A percentile compares a stretch with the other conserved stretches of the same genome.
phyloP scores from a whole-genome alignment of 2,888 invertebrate genomes.

The Cryptus armator region DNA sequence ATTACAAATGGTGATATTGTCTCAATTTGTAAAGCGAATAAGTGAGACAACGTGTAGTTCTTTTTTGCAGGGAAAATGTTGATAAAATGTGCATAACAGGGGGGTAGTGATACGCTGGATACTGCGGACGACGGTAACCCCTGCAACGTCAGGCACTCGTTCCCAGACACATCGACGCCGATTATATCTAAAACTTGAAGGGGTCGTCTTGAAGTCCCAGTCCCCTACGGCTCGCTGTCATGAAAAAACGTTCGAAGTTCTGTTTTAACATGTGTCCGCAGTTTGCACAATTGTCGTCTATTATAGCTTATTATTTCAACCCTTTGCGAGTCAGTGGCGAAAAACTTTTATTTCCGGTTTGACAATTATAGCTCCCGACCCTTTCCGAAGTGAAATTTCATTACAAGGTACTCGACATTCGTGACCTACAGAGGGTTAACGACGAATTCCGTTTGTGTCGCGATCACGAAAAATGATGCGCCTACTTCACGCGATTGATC shows the following conservation, averaged over 20 bases:
- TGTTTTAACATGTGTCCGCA: background rate
- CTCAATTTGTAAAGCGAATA: conserved; percentile 11
- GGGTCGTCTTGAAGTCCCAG: background rate
- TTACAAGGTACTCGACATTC: background rate
- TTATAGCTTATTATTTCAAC: background rate
- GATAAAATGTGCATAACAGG: conserved; percentile 1
- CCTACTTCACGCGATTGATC: conserved; percentile 48
- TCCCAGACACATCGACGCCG: conserved; percentile 52
- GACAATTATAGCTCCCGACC: background rate
- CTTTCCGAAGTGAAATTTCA: background rate
- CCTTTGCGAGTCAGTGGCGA: background rate
- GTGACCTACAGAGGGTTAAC: background rate
- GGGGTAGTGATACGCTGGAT: background rate
- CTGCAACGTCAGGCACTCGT: conserved; percentile 52
- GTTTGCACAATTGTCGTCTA: background rate
- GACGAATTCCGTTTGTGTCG: background rate
- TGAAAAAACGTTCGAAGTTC: background rate
- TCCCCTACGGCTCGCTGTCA: background rate
- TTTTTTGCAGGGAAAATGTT: background rate
- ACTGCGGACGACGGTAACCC: background rate
- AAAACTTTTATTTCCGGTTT: background rate
- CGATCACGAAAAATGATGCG: background rate
- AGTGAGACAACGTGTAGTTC: background rate
- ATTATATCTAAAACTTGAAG: conserved; percentile 3
- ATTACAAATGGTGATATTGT: conserved; percentile 4